Evolutionary conservation across 2,797 vertebrate species (phyloP).

Genomic region (Pantherophis alleghaniensis): DNA sequence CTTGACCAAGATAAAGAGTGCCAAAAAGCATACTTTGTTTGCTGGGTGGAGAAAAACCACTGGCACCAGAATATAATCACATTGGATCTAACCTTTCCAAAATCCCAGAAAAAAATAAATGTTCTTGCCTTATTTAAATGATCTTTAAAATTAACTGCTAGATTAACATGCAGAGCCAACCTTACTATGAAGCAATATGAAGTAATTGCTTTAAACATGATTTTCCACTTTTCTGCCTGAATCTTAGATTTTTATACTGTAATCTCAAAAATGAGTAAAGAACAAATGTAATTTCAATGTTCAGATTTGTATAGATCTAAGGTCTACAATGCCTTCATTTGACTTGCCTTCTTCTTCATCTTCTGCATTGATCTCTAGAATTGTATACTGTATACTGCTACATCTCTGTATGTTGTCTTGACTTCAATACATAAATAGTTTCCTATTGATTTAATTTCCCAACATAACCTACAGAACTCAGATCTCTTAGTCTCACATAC

Average conservation of each 20-base stretch:
- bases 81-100: slow-evolving; percentile 5
- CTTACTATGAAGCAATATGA: background rate
- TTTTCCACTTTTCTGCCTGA: background rate
- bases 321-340: background rate
- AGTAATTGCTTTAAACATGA: background rate
- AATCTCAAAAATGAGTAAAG: background rate
- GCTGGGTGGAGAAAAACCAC: slow-evolving; percentile 30
- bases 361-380: background rate
- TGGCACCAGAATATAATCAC: slow-evolving; percentile 18
- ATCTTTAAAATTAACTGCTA: slow-evolving; percentile 18
- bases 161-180: background rate
- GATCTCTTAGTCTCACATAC: background rate
- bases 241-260: background rate
- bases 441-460: background rate
- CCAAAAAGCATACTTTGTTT: slow-evolving; percentile 27
- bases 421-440: background rate
- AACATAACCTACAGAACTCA: background rate
- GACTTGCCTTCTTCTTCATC: background rate
- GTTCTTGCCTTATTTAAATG: background rate
- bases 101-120: slow-evolving; percentile 22
- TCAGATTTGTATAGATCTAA: background rate
- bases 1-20: slow-evolving; percentile 7
- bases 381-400: background rate
- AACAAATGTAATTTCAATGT: background rate
- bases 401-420: background rate